A percentile compares a stretch with the other conserved stretches of the same genome.
Evolutionary conservation across 2,113 vertebrate genomes (phyloP).

Genomic region (Poecilia latipinna): DNA sequence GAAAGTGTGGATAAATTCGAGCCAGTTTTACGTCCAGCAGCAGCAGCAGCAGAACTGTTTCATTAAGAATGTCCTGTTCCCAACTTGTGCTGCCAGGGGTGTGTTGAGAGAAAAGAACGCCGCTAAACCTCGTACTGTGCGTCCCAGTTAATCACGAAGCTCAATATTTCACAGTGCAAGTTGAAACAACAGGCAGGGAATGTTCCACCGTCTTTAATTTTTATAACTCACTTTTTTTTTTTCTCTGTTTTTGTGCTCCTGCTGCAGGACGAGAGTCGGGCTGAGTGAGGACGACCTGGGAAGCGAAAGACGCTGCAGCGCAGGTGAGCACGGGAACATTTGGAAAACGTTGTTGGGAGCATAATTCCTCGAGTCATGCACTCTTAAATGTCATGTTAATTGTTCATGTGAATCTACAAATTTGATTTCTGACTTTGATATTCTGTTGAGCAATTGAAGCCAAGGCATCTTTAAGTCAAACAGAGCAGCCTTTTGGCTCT

Average conservation of each 20-base stretch:
- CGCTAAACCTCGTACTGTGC: neutral
- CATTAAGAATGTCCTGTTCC: conserved; percentile 36
- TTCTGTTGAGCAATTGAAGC: conserved; percentile 11
- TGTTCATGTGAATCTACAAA: conserved; percentile 4
- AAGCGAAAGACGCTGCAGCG: neutral
- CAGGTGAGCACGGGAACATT: conserved; percentile 34
- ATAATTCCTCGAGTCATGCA: neutral
- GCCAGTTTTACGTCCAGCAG: conserved; percentile 7
- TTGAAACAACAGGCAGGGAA: neutral
- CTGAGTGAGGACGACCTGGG: neutral
- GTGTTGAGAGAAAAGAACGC: conserved; percentile 15
- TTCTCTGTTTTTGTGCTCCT: neutral
- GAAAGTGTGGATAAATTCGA: neutral
- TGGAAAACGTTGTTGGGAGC: neutral
- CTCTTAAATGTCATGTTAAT: neutral
- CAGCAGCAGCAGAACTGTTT: conserved; percentile 28
- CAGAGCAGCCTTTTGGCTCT: neutral
- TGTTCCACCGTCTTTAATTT: neutral
- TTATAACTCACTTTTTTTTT: neutral
- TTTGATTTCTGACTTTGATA: neutral
- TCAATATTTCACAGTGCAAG: conserved; percentile 18
- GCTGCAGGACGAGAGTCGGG: conserved; percentile 17
- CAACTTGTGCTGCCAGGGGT: conserved; percentile 26
- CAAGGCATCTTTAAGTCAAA: neutral
- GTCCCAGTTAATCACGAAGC: conserved; percentile 35